Evolutionary conservation across 1,140 invertebrate species (phyloP), one percentile per base, ranked within the genome.

Genomic region (Bombus impatiens): DNA sequence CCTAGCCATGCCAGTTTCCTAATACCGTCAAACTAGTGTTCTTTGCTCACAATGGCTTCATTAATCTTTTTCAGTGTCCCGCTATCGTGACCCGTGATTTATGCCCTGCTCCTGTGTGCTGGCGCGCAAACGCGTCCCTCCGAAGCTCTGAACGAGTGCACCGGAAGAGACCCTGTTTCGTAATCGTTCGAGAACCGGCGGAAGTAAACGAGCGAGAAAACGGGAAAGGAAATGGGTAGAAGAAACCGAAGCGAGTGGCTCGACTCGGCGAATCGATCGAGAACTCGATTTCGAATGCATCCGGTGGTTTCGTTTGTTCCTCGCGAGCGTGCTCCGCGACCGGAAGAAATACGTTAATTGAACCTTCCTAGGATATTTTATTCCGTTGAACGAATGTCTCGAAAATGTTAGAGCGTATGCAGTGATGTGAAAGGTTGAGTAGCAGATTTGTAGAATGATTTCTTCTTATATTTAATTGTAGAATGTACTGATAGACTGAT

Each of bases 11-110:
- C n/a, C 42, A 68, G 65, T 80, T 80, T 72, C 83, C 68, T 65
- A 80, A 80, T 28, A 72, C 77, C 82, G 40, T 57, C n/a, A 53
- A 85, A 85, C 77, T 72, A 72, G n/a, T 8, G 68, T 65, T 85
- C 83, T 78, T 74, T 44, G 53, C 32, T 42, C 78, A 85, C 83
- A 85, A 80, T 85, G 71, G 83, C 53, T 71, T 85, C 83, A 80
- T 85, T 79, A 85, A 85, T 85, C 83, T 79, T 85, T 85, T 80
- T 85, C 77, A 80, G 68, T 80, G 77, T 85, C 77, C 32, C 25
- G 35, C 53, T 71, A 79, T 80, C 67, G 76, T 32, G 67, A n/a
- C 25, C 25, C 15, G 77, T 85, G 78, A 85, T 85, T 85, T 80
- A 85, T 80, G 25, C 42, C 42, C 70, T 70, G 25, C 12, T 18